A percentile compares a stretch with the other conserved stretches of the same genome.
These are phyloP conservation scores for Lepisosteus oculatus DNA, from an alignment of 2,113 vertebrate species.

Conservation along the genomic window DNA sequence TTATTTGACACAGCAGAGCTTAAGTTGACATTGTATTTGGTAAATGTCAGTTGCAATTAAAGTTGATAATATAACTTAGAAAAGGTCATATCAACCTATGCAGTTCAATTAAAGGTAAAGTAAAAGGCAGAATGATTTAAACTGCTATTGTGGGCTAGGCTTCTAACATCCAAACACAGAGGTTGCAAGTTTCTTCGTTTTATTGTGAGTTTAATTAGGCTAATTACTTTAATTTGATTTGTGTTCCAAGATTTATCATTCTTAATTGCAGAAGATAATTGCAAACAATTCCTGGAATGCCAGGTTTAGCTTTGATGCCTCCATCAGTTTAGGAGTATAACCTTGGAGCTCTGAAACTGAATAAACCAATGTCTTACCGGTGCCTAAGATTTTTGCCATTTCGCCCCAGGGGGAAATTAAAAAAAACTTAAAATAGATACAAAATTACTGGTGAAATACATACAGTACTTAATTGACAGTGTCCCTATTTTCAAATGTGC, in stretches of 20 bases:
- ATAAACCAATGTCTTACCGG: no score
- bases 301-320: no score
- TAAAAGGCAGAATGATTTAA: no score
- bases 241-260: slow-evolving; percentile 57
- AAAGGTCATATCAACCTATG: slow-evolving; percentile 64
- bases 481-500: no score
- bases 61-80: slow-evolving; percentile 61
- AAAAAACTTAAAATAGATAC: no score
- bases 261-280: slow-evolving; percentile 71
- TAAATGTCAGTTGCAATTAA: slow-evolving; percentile 75
- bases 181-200: slow-evolving; percentile 8
- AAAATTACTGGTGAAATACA: no score
- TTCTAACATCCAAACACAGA: not conserved
- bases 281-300: slow-evolving; percentile 55
- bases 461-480: no score
- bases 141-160: no score
- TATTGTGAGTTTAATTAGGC: slow-evolving; percentile 68
- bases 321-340: no score
- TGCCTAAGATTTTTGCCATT: no score
- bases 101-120: slow-evolving; percentile 13
- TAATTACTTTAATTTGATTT: slow-evolving; percentile 68
- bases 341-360: no score
- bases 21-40: slow-evolving; percentile 63
- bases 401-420: no score
- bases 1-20: slow-evolving; percentile 48